Evolutionary conservation across 2,888 invertebrate species (phyloP).

Genomic region (Perithous albicinctus): DNA sequence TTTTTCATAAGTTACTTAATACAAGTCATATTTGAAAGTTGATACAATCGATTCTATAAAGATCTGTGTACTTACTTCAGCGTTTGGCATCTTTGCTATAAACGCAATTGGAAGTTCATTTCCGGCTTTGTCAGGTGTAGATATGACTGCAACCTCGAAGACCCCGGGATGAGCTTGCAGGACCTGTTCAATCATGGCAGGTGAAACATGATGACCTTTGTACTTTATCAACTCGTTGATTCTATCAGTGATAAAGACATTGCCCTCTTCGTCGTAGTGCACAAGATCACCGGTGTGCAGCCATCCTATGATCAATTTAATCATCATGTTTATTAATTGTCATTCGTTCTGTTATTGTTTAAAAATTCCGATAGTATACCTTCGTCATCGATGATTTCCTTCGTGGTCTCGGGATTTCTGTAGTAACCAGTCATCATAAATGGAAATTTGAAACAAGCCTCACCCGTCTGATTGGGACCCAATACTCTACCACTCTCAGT

Average conservation of each 20-base stretch:
- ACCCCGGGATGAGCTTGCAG: slow-evolving; percentile 76
- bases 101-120: slow-evolving; percentile 80
- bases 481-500: slow-evolving; percentile 63
- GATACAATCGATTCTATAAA: background rate
- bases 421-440: slow-evolving; percentile 71
- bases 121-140: slow-evolving; percentile 75
- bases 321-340: background rate
- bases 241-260: slow-evolving; percentile 79
- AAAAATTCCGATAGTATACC: slow-evolving; percentile 57
- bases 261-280: slow-evolving; percentile 77
- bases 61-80: slow-evolving; percentile 68
- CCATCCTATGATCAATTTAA: slow-evolving; percentile 74
- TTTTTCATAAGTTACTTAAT: background rate
- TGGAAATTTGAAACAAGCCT: slow-evolving; percentile 69
- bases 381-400: slow-evolving; percentile 70
- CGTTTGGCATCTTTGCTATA: slow-evolving; percentile 67
- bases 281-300: slow-evolving; percentile 81
- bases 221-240: slow-evolving; percentile 81
- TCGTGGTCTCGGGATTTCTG: slow-evolving; percentile 70
- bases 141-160: slow-evolving; percentile 77
- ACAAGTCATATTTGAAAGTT: background rate
- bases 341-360: no score
- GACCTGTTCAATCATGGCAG: slow-evolving; percentile 77
- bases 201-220: slow-evolving; percentile 78
- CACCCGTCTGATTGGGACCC: slow-evolving; percentile 75